Conservation (phyloP, 2,888 invertebrate genomes). For the Sipha maydis region DNA sequence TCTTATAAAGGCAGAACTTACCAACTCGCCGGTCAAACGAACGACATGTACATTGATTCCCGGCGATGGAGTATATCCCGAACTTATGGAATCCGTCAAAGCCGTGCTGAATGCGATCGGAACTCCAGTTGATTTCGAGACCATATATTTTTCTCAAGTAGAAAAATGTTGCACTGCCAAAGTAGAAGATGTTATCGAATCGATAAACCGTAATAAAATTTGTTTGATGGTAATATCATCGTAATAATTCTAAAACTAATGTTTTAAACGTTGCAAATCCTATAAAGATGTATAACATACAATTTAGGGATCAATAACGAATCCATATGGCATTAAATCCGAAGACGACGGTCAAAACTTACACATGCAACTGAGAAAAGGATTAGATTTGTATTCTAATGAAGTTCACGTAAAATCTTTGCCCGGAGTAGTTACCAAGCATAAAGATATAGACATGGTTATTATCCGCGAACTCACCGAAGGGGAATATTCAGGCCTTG, state of each 20-base stretch:
- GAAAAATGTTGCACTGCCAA: conserved; percentile 89
- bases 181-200: conserved; percentile 84
- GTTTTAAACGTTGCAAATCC: background rate
- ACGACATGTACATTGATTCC: conserved; percentile 87
- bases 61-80: conserved; percentile 98
- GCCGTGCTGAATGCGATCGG: conserved; percentile 88
- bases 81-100: conserved; percentile 88
- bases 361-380: conserved; percentile 90
- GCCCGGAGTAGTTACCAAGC: conserved; percentile 88
- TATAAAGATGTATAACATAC: background rate
- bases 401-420: conserved; percentile 95
- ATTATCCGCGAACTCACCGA: conserved; percentile 98
- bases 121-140: conserved; percentile 96
- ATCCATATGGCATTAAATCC: conserved; percentile 86
- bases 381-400: conserved; percentile 88
- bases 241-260: conserved; percentile 64
- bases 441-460: conserved; percentile 90
- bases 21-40: conserved; percentile 18
- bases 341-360: conserved; percentile 86
- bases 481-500: conserved; percentile 97
- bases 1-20: conserved; percentile 32
- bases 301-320: conserved; percentile 80
- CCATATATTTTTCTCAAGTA: conserved; percentile 92
- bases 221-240: conserved; percentile 75
- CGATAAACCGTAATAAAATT: conserved; percentile 85